phyloP scores from a whole-genome alignment of 1,140 invertebrate species.

The Papilio polytes region DNA sequence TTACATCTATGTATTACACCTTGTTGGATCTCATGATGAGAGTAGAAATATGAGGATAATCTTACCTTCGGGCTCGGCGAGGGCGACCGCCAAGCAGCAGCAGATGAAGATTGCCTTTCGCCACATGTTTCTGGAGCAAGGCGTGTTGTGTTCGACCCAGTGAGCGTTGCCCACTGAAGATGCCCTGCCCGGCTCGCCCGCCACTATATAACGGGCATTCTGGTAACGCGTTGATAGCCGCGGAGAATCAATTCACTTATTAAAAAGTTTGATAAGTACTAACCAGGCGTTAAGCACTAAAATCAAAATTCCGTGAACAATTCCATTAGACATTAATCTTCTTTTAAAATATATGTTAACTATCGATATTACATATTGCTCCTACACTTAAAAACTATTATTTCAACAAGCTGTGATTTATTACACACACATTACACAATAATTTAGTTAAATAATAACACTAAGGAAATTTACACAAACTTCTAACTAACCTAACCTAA shows the following conservation, averaged over 20 bases:
- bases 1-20: background rate
- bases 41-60: background rate
- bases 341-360: background rate
- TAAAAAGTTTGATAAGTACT: slow-evolving; percentile 52
- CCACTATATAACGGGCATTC: slow-evolving; percentile 57
- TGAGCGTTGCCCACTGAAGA: slow-evolving; percentile 70
- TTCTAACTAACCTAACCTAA: background rate
- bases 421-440: too few relatives aligned
- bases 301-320: slow-evolving; percentile 15
- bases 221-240: slow-evolving; percentile 48
- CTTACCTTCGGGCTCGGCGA: slow-evolving; percentile 48
- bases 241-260: slow-evolving; percentile 68
- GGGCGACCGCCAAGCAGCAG: slow-evolving; percentile 42
- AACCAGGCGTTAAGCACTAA: slow-evolving; percentile 48
- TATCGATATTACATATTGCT: background rate
- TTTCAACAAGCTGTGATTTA: background rate
- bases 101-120: background rate
- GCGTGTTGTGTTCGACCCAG: slow-evolving; percentile 51
- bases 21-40: background rate
- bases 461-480: background rate
- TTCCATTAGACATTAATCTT: slow-evolving; percentile 20
- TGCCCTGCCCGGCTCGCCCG: slow-evolving; percentile 23
- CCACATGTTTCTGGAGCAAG: slow-evolving; percentile 26
- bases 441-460: background rate
- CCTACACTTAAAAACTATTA: too few relatives aligned